Conservation (phyloP, 2,888 invertebrate genomes). For the Drosophila suboccidentalis region DNA sequence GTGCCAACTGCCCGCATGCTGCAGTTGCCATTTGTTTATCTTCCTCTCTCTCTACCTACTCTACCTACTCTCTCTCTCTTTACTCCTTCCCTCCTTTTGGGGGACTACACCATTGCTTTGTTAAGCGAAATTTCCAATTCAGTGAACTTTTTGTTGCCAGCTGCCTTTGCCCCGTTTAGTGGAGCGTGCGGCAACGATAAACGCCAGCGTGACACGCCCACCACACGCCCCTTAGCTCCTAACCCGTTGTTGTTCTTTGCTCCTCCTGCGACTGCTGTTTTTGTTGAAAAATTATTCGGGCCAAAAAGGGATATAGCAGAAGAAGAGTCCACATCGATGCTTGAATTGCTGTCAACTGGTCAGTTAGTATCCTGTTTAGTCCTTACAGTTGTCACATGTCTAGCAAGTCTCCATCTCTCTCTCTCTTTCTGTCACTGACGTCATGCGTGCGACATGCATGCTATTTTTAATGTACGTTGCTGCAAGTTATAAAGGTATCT, state of each 20-base stretch:
- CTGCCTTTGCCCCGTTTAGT: slow-evolving; percentile 27
- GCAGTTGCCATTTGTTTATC: slow-evolving; percentile 20
- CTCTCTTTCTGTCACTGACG: slow-evolving; percentile 9
- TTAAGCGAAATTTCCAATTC: slow-evolving; percentile 77
- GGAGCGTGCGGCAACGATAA: slow-evolving; percentile 18
- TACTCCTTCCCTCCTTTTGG: not conserved
- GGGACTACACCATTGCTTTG: slow-evolving; percentile 37
- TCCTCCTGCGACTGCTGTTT: slow-evolving; percentile 5
- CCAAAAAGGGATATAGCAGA: slow-evolving; percentile 10
- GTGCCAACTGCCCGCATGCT: slow-evolving; percentile 43
- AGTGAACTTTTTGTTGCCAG: slow-evolving; percentile 74
- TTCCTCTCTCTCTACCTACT: not conserved
- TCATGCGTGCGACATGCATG: slow-evolving; percentile 1
- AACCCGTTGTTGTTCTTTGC: slow-evolving; percentile 22
- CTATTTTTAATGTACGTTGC: slow-evolving; percentile 1
- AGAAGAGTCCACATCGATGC: slow-evolving; percentile 25
- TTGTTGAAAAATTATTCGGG: slow-evolving; percentile 34
- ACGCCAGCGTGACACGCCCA: not conserved
- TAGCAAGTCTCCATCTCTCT: not conserved
- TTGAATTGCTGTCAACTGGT: slow-evolving; percentile 25
- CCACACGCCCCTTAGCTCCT: not conserved
- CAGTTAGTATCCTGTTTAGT: slow-evolving; percentile 26
- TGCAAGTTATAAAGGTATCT: slow-evolving; percentile 8
- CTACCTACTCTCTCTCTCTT: not conserved
- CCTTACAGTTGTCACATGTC: slow-evolving; percentile 29